These are phyloP conservation scores for Parasteatoda lunata DNA, from an alignment of 2,888 invertebrate species.

Conservation along the genomic window DNA sequence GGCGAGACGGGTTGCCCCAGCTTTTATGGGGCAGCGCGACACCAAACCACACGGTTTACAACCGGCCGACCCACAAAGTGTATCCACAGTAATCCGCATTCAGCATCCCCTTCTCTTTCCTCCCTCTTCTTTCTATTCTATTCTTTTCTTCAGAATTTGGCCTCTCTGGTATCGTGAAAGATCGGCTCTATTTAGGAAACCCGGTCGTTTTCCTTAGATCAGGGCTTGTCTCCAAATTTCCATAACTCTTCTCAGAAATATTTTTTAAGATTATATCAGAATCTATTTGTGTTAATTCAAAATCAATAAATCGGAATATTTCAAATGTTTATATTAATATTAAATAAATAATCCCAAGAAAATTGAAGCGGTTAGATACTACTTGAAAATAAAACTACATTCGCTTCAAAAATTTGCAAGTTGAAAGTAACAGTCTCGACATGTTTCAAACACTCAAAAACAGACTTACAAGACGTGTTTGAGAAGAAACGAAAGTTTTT, in stretches of 20 bases:
- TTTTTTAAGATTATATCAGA: too few relatives aligned
- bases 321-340: too few relatives aligned
- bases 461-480: too few relatives aligned
- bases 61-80: slow-evolving; percentile 65
- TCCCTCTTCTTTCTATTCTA: background rate
- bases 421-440: too few relatives aligned
- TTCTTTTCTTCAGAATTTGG: background rate
- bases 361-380: too few relatives aligned
- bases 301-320: too few relatives aligned
- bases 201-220: slow-evolving; percentile 27
- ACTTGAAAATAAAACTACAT: too few relatives aligned
- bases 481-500: too few relatives aligned
- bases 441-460: too few relatives aligned
- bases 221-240: background rate
- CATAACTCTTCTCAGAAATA: background rate
- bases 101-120: slow-evolving; percentile 13
- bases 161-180: slow-evolving; percentile 47
- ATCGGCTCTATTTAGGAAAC: slow-evolving; percentile 54
- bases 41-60: slow-evolving; percentile 68
- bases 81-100: slow-evolving; percentile 56
- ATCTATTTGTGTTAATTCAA: too few relatives aligned
- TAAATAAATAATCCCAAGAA: too few relatives aligned
- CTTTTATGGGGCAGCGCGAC: slow-evolving; percentile 66
- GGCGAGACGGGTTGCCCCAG: slow-evolving; percentile 45
- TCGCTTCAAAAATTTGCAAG: too few relatives aligned